These are phyloP conservation scores for Bucco capensis DNA, from an alignment of 2,113 vertebrate genomes.

Conservation along the genomic window DNA sequence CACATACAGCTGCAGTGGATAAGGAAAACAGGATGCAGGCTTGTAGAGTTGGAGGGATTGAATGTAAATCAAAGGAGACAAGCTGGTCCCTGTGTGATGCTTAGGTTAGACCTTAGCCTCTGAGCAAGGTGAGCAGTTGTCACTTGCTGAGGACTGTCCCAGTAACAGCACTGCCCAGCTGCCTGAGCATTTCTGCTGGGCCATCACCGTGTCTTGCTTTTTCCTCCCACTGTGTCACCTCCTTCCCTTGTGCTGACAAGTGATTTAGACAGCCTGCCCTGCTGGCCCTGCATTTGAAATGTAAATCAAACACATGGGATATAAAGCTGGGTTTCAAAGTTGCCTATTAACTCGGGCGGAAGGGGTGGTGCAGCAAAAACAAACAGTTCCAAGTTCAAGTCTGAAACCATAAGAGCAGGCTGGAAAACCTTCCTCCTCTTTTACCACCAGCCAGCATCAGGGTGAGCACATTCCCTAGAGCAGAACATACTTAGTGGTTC, in stretches of 20 bases:
- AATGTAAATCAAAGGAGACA: constrained; percentile 33
- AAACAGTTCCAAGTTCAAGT: constrained; percentile 70
- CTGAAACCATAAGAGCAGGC: constrained; percentile 20
- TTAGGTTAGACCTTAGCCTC: not conserved
- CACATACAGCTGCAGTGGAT: not conserved
- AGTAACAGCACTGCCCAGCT: not conserved
- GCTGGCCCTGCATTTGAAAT: constrained; percentile 49
- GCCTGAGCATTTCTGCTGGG: not conserved
- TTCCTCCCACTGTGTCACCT: constrained; percentile 57
- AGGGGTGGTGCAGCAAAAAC: constrained; percentile 62
- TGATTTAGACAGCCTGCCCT: constrained; percentile 51
- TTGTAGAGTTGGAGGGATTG: not conserved
- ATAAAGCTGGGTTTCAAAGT: constrained; percentile 58
- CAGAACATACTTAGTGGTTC: not conserved
- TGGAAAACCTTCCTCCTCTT: constrained; percentile 10
- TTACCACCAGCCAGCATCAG: not conserved
- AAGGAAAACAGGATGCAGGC: constrained; percentile 54
- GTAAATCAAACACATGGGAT: constrained; percentile 54
- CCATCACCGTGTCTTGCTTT: not conserved
- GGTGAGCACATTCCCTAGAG: not conserved
- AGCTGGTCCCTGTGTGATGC: not conserved
- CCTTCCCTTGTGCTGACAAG: constrained; percentile 55
- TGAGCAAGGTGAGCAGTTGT: constrained; percentile 1
- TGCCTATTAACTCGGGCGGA: constrained; percentile 64
- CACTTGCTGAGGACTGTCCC: not conserved